A percentile compares a stretch with the other conserved stretches of the same genome.
Conservation (phyloP, 2,888 invertebrate genomes). For the Sepioteuthis lessoniana region DNA sequence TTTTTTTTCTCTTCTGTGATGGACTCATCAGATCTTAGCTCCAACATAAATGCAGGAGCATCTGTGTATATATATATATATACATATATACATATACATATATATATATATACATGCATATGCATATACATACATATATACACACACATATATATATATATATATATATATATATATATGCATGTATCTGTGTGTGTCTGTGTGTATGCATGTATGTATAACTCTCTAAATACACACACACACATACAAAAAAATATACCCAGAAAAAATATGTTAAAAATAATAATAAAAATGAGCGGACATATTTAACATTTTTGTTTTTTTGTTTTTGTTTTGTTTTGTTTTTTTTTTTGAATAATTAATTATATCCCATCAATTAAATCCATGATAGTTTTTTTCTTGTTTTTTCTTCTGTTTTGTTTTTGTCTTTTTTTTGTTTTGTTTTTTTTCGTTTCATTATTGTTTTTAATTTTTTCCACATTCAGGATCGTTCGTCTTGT, state of each 20-base stretch:
- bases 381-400: background rate
- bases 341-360: no score
- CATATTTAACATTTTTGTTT: background rate
- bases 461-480: no score
- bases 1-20: no score
- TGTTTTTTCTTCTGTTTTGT: background rate
- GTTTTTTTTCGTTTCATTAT: background rate
- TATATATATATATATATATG: constrained; percentile 14
- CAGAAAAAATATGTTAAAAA: background rate
- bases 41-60: no score
- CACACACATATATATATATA: constrained; percentile 35
- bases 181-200: constrained; percentile 24
- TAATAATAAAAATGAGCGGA: background rate
- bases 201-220: background rate
- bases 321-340: background rate
- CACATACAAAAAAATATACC: background rate
- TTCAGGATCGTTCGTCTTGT: background rate
- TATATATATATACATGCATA: constrained; percentile 42
- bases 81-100: constrained; percentile 8
- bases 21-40: no score
- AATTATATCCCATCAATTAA: no score
- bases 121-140: background rate
- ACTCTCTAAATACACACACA: background rate
- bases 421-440: background rate
- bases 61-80: background rate